Conservation (phyloP, 1,140 invertebrate genomes). For the Tachypleus tridentatus region DNA sequence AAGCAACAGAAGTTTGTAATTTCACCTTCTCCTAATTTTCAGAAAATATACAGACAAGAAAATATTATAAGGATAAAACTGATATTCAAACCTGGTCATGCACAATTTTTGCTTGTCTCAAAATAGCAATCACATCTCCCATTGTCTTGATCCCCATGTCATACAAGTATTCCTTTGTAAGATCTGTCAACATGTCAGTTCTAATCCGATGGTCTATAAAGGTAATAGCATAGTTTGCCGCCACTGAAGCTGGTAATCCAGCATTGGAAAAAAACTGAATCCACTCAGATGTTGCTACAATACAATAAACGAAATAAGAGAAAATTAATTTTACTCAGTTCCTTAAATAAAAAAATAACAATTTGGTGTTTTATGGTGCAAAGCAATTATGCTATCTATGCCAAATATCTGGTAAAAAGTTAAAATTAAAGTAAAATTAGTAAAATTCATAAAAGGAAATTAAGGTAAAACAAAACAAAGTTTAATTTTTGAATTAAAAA, state of each 20-base stretch:
- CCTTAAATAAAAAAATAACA: too few species aligned
- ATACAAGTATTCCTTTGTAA: conserved; percentile 65
- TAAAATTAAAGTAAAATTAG: too few species aligned
- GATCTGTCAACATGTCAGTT: conserved; percentile 62
- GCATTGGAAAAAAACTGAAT: conserved; percentile 64
- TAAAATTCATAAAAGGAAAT: too few species aligned
- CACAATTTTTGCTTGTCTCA: conserved; percentile 63
- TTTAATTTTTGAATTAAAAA: too few species aligned
- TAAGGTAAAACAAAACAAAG: too few species aligned
- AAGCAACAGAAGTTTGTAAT: too few species aligned
- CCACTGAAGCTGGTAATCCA: conserved; percentile 56
- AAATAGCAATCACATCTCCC: conserved; percentile 71
- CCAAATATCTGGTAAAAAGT: too few species aligned
- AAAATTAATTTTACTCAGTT: too few species aligned
- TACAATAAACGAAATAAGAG: neutral
- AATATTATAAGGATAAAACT: neutral
- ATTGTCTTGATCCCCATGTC: conserved; percentile 71
- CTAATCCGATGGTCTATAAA: conserved; percentile 70
- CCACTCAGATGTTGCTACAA: conserved; percentile 45
- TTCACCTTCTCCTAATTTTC: too few species aligned
- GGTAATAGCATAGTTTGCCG: conserved; percentile 63
- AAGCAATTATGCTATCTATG: too few species aligned
- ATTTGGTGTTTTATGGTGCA: too few species aligned
- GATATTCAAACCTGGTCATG: conserved; percentile 42
- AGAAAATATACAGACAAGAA: too few species aligned